Evolutionary conservation across 2,797 vertebrate genomes (phyloP).

Genomic region (Tinamus major): DNA sequence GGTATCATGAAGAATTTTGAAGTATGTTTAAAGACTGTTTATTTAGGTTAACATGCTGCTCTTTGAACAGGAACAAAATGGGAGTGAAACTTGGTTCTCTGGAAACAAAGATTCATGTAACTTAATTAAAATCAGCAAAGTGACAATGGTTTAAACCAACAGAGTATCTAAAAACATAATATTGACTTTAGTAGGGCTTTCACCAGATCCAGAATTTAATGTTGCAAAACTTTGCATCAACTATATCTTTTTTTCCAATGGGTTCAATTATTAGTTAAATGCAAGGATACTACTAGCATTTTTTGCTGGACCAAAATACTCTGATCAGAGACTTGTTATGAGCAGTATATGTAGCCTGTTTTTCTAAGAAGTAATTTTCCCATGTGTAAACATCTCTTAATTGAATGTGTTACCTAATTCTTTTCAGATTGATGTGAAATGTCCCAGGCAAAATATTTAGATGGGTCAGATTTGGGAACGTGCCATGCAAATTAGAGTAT

Average conservation of each 20-base stretch:
- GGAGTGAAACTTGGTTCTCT: neutral
- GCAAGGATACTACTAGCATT: neutral
- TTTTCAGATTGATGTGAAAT: neutral
- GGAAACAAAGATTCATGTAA: neutral
- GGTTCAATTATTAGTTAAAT: neutral
- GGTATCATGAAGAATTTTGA: slow-evolving; percentile 80
- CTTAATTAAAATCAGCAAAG: neutral
- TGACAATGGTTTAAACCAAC: neutral
- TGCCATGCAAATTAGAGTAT: neutral
- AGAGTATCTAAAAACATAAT: neutral
- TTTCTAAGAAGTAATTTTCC: neutral
- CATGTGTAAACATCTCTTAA: neutral
- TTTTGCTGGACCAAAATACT: neutral
- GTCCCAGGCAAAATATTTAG: neutral
- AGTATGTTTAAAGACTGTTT: slow-evolving; percentile 52
- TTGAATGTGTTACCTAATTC: neutral
- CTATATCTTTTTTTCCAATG: neutral
- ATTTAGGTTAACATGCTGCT: neutral
- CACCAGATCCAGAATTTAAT: neutral
- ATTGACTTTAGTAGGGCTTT: neutral
- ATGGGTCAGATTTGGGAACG: neutral
- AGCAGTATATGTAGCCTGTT: neutral
- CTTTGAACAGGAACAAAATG: neutral
- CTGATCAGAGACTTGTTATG: neutral
- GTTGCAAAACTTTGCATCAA: neutral